Percentiles rank a stretch among this genome's conserved stretches.
phyloP scores from a whole-genome alignment of 2,113 vertebrate genomes.

The Pipa parva region DNA sequence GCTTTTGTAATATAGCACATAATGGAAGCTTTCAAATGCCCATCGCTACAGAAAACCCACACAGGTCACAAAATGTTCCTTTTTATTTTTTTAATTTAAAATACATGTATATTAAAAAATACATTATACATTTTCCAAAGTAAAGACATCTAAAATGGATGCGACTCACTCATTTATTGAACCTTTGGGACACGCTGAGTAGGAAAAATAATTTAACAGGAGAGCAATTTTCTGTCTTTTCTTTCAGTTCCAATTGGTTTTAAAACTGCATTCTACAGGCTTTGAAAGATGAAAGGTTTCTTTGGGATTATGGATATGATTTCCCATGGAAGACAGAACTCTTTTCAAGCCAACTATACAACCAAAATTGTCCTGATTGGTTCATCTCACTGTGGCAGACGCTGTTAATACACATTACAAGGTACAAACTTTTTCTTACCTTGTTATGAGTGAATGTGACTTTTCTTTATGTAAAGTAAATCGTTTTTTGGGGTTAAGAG shows the following conservation, averaged over 20 bases:
- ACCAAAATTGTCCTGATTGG: background rate
- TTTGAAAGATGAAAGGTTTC: conserved; percentile 37
- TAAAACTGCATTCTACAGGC: conserved; percentile 12
- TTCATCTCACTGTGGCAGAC: background rate
- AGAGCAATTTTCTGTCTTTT: conserved; percentile 20
- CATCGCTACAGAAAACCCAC: too few species aligned
- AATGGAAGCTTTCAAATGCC: too few species aligned
- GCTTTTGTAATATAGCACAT: too few species aligned
- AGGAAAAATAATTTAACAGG: conserved; percentile 26
- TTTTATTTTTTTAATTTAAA: too few species aligned
- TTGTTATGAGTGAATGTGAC: too few species aligned
- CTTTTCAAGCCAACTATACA: conserved; percentile 8
- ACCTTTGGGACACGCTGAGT: conserved; percentile 21
- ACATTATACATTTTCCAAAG: too few species aligned
- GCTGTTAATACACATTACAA: too few species aligned
- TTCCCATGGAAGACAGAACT: conserved; percentile 1
- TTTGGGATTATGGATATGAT: conserved; percentile 19
- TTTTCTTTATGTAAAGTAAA: too few species aligned
- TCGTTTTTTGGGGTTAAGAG: too few species aligned
- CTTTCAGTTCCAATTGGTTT: conserved; percentile 10
- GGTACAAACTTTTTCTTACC: too few species aligned
- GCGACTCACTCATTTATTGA: background rate
- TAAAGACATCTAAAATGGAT: background rate
- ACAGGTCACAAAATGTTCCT: too few species aligned
- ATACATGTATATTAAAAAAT: too few species aligned